Conservation (phyloP, 2,888 invertebrate genomes). For the Dexiosoma caninum region DNA sequence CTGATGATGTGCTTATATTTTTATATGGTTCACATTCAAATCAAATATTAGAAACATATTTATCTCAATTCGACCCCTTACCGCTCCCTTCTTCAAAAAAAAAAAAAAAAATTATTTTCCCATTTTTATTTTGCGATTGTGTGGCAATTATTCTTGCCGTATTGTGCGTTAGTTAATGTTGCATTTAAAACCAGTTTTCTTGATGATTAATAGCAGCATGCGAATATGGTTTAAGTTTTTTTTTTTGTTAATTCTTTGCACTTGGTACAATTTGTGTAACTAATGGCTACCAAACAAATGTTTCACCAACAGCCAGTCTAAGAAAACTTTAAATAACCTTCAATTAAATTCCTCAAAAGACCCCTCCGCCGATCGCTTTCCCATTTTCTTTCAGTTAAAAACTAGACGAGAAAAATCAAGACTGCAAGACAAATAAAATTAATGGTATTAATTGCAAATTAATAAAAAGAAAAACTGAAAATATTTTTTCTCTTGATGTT, state of each 20-base stretch:
- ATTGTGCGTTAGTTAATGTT: slow-evolving; percentile 11
- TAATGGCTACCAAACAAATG: slow-evolving; percentile 32
- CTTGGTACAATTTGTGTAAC: slow-evolving; percentile 45
- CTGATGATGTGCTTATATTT: too few species aligned
- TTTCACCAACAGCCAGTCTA: slow-evolving; percentile 14
- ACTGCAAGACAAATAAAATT: slow-evolving; percentile 31
- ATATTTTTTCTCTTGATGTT: background rate
- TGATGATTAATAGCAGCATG: slow-evolving; percentile 36
- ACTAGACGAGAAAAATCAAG: background rate
- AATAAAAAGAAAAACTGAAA: slow-evolving; percentile 37
- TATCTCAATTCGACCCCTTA: too few species aligned
- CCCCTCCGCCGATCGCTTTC: background rate
- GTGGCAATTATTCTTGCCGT: slow-evolving; percentile 23
- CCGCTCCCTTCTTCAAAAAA: too few species aligned
- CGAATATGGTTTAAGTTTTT: background rate
- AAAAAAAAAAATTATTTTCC: too few species aligned
- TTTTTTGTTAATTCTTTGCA: slow-evolving; percentile 53
- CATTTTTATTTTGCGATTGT: slow-evolving; percentile 7
- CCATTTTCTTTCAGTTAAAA: too few species aligned
- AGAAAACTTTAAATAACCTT: slow-evolving; percentile 40
- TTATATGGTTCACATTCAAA: too few species aligned
- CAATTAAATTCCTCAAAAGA: slow-evolving; percentile 22
- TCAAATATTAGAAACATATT: too few species aligned
- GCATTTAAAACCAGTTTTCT: slow-evolving; percentile 42
- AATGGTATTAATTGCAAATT: slow-evolving; percentile 62